These are phyloP conservation scores for Oreohelix idahoensis DNA, from an alignment of 1,140 invertebrate genomes.

Conservation along the genomic window DNA sequence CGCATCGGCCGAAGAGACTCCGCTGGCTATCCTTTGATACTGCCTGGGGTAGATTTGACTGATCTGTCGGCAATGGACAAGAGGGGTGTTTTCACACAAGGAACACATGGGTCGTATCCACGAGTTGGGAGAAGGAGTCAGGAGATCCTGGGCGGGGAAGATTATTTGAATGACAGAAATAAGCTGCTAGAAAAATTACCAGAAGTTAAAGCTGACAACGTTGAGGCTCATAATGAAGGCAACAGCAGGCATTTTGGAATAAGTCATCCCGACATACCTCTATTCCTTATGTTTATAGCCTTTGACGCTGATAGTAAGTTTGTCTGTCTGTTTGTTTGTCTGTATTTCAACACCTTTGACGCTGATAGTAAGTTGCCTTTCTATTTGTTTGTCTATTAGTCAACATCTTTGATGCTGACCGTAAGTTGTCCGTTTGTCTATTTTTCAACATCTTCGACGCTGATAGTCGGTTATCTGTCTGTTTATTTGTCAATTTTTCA, in stretches of 20 bases:
- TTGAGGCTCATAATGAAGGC: not conserved
- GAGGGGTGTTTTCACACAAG: slow-evolving; percentile 16
- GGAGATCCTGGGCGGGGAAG: not conserved
- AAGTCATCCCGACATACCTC: not conserved
- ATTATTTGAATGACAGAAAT: not conserved
- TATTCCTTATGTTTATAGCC: not conserved
- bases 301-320: slow-evolving; percentile 13
- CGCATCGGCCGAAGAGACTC: slow-evolving; percentile 11
- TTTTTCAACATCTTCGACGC: no score
- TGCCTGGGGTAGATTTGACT: not conserved
- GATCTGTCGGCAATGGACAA: not conserved
- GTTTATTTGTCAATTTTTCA: no score
- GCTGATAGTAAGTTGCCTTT: no score
- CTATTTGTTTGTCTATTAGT: slow-evolving; percentile 1
- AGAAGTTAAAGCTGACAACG: not conserved
- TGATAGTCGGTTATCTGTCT: no score
- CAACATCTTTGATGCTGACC: no score
- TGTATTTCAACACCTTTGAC: no score
- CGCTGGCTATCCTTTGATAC: no score
- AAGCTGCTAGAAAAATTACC: not conserved
- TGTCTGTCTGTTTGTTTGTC: not conserved
- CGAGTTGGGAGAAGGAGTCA: not conserved
- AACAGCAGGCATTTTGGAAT: not conserved
- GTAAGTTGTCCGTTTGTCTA: no score
- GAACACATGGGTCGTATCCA: not conserved